Conservation (phyloP, 2,888 invertebrate genomes). For the Lumbricus terrestris region DNA sequence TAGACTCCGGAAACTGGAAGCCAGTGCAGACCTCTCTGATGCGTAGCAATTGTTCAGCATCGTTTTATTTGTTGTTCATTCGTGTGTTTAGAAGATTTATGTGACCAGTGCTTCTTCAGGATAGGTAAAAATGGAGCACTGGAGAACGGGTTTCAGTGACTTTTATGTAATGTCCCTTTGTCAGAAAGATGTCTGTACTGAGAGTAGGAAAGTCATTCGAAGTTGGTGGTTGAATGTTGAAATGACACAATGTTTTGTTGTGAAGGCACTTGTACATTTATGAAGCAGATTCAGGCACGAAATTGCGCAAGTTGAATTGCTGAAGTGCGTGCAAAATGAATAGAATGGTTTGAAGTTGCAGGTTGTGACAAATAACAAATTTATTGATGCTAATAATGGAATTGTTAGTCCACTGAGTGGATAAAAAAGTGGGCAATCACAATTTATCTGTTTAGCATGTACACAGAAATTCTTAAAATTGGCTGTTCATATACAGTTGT, state of each 20-base stretch:
- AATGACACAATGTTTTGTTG: not conserved
- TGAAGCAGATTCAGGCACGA: not conserved
- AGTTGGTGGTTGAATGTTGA: not conserved
- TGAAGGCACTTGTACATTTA: not conserved
- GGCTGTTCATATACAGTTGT: too few species aligned
- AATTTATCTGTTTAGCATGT: too few species aligned
- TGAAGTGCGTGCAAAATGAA: not conserved
- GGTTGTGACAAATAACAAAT: not conserved
- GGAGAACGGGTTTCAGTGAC: not conserved
- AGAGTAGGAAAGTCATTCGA: not conserved
- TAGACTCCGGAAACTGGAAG: not conserved
- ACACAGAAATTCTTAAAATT: too few species aligned
- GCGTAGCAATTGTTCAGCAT: not conserved
- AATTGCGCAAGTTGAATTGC: not conserved
- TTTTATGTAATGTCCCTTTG: not conserved
- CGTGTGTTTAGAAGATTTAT: not conserved
- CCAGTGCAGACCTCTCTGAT: not conserved
- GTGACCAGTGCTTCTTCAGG: not conserved
- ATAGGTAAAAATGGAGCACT: not conserved
- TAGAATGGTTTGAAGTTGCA: not conserved
- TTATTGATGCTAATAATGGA: not conserved
- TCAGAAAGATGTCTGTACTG: not conserved
- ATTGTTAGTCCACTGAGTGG: not conserved
- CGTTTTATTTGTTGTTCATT: not conserved
- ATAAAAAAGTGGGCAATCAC: too few species aligned